These are phyloP conservation scores for Ericerus pela DNA, from an alignment of 1,140 invertebrate genomes.

Conservation along the genomic window DNA sequence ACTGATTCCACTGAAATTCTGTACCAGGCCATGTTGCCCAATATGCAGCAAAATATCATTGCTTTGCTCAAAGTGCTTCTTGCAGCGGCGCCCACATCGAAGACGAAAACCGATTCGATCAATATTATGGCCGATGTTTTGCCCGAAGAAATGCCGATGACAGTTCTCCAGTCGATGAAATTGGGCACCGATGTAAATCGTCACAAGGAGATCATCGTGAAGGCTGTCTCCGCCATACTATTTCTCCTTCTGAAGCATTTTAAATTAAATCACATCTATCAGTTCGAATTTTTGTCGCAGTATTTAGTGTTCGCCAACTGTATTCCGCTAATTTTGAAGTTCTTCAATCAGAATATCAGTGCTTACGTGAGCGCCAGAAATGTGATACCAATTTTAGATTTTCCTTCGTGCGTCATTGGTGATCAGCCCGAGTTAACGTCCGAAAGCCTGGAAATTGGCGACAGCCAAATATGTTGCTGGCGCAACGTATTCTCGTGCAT, in stretches of 20 bases:
- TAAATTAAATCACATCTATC: slow-evolving; percentile 97
- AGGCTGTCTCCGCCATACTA: slow-evolving; percentile 89
- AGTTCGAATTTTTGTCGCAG: slow-evolving; percentile 99
- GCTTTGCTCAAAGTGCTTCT: slow-evolving; percentile 91
- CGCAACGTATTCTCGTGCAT: slow-evolving; percentile 97
- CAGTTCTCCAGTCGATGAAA: slow-evolving; percentile 92
- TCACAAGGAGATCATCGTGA: slow-evolving; percentile 98
- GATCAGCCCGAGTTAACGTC: slow-evolving; percentile 87
- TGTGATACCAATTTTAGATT: slow-evolving; percentile 84
- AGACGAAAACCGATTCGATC: slow-evolving; percentile 94
- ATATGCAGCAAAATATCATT: slow-evolving; percentile 93
- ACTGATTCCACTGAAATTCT: slow-evolving; percentile 72
- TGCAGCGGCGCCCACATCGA: slow-evolving; percentile 92
- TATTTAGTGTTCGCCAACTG: slow-evolving; percentile 99
- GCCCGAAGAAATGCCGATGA: slow-evolving; percentile 93
- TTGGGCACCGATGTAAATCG: slow-evolving; percentile 92
- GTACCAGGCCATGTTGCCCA: slow-evolving; percentile 81
- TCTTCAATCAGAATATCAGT: slow-evolving; percentile 97
- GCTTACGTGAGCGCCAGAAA: slow-evolving; percentile 92
- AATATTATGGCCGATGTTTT: slow-evolving; percentile 96
- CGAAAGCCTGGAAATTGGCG: slow-evolving; percentile 83
- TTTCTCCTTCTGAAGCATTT: slow-evolving; percentile 92
- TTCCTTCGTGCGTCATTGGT: slow-evolving; percentile 89
- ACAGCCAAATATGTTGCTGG: slow-evolving; percentile 82
- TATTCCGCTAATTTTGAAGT: slow-evolving; percentile 94